Conservation (phyloP, 2,888 invertebrate genomes). For the Habrosyne pyritoides region DNA sequence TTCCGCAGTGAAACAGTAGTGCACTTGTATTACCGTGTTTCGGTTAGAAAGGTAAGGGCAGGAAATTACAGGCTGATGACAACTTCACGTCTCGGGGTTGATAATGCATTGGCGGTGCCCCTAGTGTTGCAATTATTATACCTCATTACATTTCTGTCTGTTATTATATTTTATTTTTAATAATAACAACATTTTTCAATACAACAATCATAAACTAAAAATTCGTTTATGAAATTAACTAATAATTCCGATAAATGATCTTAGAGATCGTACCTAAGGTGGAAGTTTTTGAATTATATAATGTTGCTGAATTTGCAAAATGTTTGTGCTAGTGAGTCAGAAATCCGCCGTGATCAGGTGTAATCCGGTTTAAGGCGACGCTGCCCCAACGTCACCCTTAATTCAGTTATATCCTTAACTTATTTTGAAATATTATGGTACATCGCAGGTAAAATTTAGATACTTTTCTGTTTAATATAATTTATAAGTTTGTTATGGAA, state of each 20-base stretch:
- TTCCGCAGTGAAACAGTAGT: too few relatives aligned
- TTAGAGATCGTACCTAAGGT: background rate
- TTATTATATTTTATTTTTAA: too few relatives aligned
- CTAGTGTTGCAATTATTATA: too few relatives aligned
- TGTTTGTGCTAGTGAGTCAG: conserved; percentile 24
- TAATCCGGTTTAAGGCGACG: conserved; percentile 29
- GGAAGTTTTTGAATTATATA: background rate
- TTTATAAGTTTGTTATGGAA: background rate
- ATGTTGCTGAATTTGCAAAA: background rate
- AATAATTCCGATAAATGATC: background rate
- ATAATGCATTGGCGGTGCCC: too few relatives aligned
- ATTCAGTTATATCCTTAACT: conserved; percentile 7
- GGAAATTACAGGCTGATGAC: too few relatives aligned
- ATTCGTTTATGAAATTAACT: background rate
- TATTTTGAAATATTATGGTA: conserved; percentile 1
- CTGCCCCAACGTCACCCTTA: conserved; percentile 28
- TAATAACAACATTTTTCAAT: too few relatives aligned
- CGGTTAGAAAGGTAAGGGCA: too few relatives aligned
- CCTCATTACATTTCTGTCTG: too few relatives aligned
- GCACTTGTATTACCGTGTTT: too few relatives aligned
- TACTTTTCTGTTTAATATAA: background rate
- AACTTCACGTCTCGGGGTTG: too few relatives aligned
- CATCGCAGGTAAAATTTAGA: background rate
- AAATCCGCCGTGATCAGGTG: conserved; percentile 28
- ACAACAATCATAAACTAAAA: too few relatives aligned